phyloP scores from a whole-genome alignment of 2,888 invertebrate genomes.

The Euphydryas editha region DNA sequence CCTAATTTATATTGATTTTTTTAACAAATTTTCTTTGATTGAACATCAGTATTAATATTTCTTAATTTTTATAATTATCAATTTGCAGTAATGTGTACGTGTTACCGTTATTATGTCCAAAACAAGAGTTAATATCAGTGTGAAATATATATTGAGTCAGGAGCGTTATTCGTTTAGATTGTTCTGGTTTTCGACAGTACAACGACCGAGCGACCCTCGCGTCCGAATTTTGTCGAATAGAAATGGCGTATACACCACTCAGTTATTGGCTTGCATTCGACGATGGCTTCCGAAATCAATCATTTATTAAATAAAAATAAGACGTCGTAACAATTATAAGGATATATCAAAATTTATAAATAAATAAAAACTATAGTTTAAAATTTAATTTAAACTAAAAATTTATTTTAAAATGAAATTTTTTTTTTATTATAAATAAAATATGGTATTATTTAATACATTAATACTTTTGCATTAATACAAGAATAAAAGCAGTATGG shows the following conservation, averaged over 20 bases:
- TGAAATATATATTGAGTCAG: conserved; percentile 28
- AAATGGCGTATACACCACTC: conserved; percentile 35
- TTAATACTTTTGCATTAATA: neutral
- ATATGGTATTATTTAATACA: too few species aligned
- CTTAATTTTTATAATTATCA: neutral
- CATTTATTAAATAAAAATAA: conserved; percentile 15
- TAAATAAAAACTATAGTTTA: neutral
- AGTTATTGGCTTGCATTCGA: conserved; percentile 38
- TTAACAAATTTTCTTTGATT: neutral
- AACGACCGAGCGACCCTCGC: conserved; percentile 45
- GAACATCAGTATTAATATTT: neutral
- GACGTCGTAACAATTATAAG: neutral
- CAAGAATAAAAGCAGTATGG: conserved; percentile 18
- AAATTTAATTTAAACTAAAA: neutral
- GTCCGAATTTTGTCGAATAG: conserved; percentile 45
- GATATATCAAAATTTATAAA: neutral
- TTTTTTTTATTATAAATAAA: too few species aligned
- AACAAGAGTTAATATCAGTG: conserved; percentile 21
- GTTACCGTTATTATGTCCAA: conserved; percentile 3
- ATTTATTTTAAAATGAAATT: neutral
- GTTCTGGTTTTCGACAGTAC: conserved; percentile 44
- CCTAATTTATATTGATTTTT: neutral
- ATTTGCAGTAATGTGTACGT: neutral
- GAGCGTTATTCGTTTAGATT: conserved; percentile 32
- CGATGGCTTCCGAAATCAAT: conserved; percentile 30